Percentiles rank a stretch among this genome's conserved stretches.
Evolutionary conservation across 2,797 vertebrate species (phyloP).

Genomic region (Chromobotia macracanthus): DNA sequence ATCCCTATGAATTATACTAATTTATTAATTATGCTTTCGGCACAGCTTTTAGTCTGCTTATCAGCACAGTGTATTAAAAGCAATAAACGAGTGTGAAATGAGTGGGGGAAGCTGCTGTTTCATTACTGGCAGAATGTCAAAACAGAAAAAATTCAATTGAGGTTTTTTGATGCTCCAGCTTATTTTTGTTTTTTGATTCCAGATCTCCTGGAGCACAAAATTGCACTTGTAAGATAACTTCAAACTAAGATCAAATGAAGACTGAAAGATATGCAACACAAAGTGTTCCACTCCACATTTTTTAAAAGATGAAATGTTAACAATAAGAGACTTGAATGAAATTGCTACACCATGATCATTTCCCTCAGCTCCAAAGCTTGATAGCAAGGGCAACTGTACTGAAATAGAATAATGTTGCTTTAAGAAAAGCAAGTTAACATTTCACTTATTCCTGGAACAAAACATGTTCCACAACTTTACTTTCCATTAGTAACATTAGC

Average conservation of each 20-base stretch:
- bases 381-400: neutral
- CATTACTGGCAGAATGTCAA: conserved; percentile 18
- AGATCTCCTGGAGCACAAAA: conserved; percentile 23
- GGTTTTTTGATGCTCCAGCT: conserved; percentile 14
- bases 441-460: no score
- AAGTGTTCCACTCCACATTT: neutral
- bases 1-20: conserved; percentile 17
- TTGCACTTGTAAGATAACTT: conserved; percentile 4
- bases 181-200: conserved; percentile 10
- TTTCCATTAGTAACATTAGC: no score
- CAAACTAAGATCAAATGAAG: conserved; percentile 6
- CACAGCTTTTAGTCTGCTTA: conserved; percentile 20
- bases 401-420: neutral
- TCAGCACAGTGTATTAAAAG: conserved; percentile 30
- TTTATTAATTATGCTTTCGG: conserved; percentile 41
- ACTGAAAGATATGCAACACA: neutral
- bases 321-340: neutral
- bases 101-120: conserved; percentile 7
- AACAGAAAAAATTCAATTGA: conserved; percentile 15
- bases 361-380: neutral
- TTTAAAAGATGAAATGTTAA: no score
- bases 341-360: neutral
- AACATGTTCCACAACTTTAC: no score
- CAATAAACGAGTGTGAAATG: conserved; percentile 10
- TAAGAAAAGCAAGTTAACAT: no score